These are phyloP conservation scores for Falco biarmicus DNA, from an alignment of 2,797 vertebrate species.

Conservation along the genomic window DNA sequence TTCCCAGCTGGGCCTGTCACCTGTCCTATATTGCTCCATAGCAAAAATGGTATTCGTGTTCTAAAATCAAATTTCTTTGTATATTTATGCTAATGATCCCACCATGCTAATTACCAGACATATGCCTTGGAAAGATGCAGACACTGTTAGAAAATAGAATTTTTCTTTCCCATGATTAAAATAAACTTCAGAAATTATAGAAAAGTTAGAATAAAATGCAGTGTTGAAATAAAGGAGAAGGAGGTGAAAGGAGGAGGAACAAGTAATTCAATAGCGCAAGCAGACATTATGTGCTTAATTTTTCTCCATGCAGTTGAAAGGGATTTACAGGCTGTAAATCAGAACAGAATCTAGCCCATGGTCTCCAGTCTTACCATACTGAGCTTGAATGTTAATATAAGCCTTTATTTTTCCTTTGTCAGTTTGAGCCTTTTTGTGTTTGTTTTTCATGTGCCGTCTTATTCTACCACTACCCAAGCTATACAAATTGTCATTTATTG, in stretches of 20 bases:
- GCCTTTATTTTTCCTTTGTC: conserved; percentile 57
- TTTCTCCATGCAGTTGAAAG: conserved; percentile 53
- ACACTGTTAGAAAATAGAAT: neutral
- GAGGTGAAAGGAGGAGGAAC: conserved; percentile 12
- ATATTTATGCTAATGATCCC: conserved; percentile 57
- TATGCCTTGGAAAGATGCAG: conserved; percentile 41
- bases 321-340: conserved; percentile 62
- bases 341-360: conserved; percentile 24
- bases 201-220: conserved; percentile 45
- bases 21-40: conserved; percentile 73
- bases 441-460: conserved; percentile 50
- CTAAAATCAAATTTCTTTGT: conserved; percentile 67
- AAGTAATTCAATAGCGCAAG: conserved; percentile 20
- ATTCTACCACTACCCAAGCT: conserved; percentile 29
- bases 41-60: conserved; percentile 69
- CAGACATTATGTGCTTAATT: conserved; percentile 55
- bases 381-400: conserved; percentile 39
- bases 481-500: conserved; percentile 65
- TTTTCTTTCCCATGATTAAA: conserved; percentile 15
- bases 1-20: conserved; percentile 81
- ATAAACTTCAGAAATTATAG: conserved; percentile 22
- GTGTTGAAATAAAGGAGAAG: neutral
- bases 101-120: conserved; percentile 50
- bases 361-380: neutral
- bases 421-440: conserved; percentile 34